Evolutionary conservation across 92 coral and sea anemone genomes (phyloP), one percentile per base, ranked within the genome.

Genomic region (Bergia puertoricense): DNA sequence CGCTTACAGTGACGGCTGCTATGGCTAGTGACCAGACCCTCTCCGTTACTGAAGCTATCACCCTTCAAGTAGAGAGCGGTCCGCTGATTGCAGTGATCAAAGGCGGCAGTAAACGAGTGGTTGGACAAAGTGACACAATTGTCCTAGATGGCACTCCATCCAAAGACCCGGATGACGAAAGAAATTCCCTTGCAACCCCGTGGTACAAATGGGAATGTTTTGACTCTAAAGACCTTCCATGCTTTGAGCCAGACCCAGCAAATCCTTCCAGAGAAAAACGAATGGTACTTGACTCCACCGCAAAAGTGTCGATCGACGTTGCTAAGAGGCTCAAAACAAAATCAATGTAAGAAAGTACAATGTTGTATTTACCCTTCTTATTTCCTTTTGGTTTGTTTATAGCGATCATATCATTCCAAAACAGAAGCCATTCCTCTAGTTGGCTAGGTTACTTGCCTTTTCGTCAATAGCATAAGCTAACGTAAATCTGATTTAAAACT

Each of bases 161-260:
- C 16, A 46, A 14, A 14, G 97, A 94, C 59, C 97, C 95, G 37
- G 97, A 94, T 86, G 87, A 84, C 44, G 43, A 43, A 14, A 2
- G 43, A 11, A 74, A 86, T 7, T n/a, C 89, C 8, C 74, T 68
- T 15, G 89, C 74, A 15, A 76, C 88, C 1, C 68, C 85, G 4
- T 92, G 90, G 92, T 90, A 89, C 73, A 69, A 80, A 7, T 94
- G 97, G 97, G 88, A 77, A 66, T 94, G 97, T 72, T 87, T 81
- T 68, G 89, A 92, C 37, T 16, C 41, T 0, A 40, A 51, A 16
- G 89, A 79, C 13, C 6, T 44, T 39, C 95, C 97, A 5, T 94
- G 97, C 59, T 91, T 89, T 65, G 91, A 77, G 37, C 91, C 95
- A 2, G 92, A 86, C 68, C 93, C 93, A 3, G 9, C 11, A 7